Evolutionary conservation across 2,888 invertebrate species (phyloP), one percentile per base, ranked within the genome.

Genomic region (Teinopalpus imperialis): DNA sequence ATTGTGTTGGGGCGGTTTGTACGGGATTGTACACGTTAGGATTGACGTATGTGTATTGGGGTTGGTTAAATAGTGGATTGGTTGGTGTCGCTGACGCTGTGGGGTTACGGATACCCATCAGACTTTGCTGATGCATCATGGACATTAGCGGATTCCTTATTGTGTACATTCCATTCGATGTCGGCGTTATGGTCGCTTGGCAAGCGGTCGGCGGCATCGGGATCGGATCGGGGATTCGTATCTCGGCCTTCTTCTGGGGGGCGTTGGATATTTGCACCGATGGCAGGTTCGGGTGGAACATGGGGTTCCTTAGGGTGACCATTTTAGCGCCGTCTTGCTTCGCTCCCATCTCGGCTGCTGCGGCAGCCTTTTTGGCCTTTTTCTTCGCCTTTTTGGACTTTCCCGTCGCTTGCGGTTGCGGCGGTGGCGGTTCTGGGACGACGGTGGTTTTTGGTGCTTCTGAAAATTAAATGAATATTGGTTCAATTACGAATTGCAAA

Each of bases 261-360:
- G 64, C 57, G 26, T 54, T 74, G 0, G 77, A 66, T 3, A 80
- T 57, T 37, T 83, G 80, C 0, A 81, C 81, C 0, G 81, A 74
- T 0, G 85, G 85, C 7, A 90, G 50, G 53, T 90, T 89, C 0
- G 91, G 90, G 24, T 93, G 92, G 75, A 95, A 95, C 83, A 95
- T 93, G 0, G 95, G 95, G 77, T 95, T 95, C 9, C 94, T 90
- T 2, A 95, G 87, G 0, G 95, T 95, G 35, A 95, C 93, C 91
- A 94, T 94, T 54, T 92, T 92, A 43, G 91, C 85, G 0, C 82
- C 81, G 0, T 86, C 80, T 0, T 67, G 60, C 29, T 81, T 77
- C 3, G 58, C 73, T 0, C 55, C 39, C 0, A 53, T 30, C 1
- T 53, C 48, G 10, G 63, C 68, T 56, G 85, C 62, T 50, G 74